Evolutionary conservation across 2,888 invertebrate species (phyloP), one percentile per base, ranked within the genome.

Genomic region (Lithosia quadra): DNA sequence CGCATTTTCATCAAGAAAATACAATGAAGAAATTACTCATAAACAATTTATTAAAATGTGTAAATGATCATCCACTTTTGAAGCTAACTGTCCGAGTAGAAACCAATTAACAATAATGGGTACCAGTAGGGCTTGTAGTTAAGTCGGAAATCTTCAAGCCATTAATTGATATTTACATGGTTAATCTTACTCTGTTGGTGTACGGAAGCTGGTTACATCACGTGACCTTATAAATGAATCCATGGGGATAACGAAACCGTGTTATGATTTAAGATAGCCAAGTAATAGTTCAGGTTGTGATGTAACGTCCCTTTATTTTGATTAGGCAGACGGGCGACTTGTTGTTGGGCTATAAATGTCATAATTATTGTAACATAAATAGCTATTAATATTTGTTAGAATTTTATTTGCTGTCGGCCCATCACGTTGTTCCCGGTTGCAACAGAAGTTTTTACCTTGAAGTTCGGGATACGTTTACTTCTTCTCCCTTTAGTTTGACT

Each of bases 161-260:
- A 79, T 87, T 91, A 91, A 91, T 91, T 91, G 90, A 90, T 91
- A 91, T 91, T 89, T 89, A 88, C 89, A 88, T 89, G 75, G 73
- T 62, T 59, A 43, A 64, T 11, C 59, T 79, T 81, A 75, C 77
- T 69, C 67, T 57, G 65, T 73, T 72, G 78, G 78, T 28, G 21
- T 65, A 65, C 67, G 79, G 74, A 83, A 81, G 82, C 71, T 9
- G 33, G 72, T 80, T 81, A 75, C 78, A 71, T 77, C 82, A 77
- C 60, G 60, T 80, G 75, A 80, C 80, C 80, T 79, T 77, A 80
- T 59, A 68, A 57, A 81, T 64, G 67, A 76, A 64, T 56, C 64
- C 68, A 67, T 70, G 63, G 70, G 69, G 76, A 73, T 70, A 66
- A 66, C 69, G 73, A 61, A 60, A 58, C 67, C 60, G 67, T 73